phyloP scores from a whole-genome alignment of 1,140 invertebrate genomes.

The Phymorhynchus buccinoides region DNA sequence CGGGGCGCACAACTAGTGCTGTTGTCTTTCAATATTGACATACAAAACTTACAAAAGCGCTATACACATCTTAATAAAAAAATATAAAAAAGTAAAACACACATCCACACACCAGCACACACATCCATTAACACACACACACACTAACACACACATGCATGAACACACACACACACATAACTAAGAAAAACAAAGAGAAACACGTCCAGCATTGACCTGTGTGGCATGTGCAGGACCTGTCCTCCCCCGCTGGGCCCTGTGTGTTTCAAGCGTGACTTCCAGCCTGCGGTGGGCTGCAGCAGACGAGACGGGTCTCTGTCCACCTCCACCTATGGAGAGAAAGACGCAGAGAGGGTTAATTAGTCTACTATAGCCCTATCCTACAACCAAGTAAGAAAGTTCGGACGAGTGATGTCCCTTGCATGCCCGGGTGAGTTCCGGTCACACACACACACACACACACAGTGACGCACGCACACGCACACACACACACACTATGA shows the following conservation, averaged over 20 bases:
- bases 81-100: background rate
- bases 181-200: background rate
- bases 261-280: slow-evolving; percentile 64
- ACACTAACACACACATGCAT: no score
- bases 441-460: no score
- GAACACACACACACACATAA: no score
- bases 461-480: no score
- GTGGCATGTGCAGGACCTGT: slow-evolving; percentile 62
- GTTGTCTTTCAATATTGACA: background rate
- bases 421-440: no score
- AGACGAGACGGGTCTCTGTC: slow-evolving; percentile 63
- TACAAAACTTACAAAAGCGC: background rate
- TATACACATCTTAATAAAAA: background rate
- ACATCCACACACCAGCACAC: no score
- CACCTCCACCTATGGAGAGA: slow-evolving; percentile 54
- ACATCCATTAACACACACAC: no score
- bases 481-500: background rate
- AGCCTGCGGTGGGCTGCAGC: slow-evolving; percentile 64
- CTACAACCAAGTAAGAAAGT: no score
- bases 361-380: no score
- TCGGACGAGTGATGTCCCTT: no score
- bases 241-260: slow-evolving; percentile 52
- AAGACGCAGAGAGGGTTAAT: background rate
- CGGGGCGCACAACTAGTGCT: no score
- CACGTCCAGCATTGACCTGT: slow-evolving; percentile 51